Conservation (phyloP, 2,888 invertebrate species). For the Ceriagrion tenellum region DNA sequence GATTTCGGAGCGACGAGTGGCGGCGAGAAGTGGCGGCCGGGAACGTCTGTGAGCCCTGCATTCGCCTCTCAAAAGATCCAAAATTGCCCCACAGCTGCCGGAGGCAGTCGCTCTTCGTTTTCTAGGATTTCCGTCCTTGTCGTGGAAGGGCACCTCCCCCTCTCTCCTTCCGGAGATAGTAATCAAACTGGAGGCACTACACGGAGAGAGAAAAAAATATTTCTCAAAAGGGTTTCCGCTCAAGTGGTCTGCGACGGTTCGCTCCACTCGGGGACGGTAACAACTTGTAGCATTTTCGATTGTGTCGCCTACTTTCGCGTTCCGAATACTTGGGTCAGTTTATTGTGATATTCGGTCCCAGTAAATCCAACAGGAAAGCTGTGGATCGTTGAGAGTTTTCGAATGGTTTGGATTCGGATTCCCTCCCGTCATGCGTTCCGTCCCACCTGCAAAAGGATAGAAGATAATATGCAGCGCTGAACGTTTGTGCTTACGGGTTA, state of each 20-base stretch:
- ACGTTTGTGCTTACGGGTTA: too few species aligned
- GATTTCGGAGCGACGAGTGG: neutral
- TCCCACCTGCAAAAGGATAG: too few species aligned
- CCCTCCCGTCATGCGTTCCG: neutral
- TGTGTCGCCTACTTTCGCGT: neutral
- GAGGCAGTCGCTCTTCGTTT: neutral
- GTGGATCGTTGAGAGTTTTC: neutral
- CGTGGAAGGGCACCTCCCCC: neutral
- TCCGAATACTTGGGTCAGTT: neutral
- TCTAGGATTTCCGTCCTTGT: constrained; percentile 14
- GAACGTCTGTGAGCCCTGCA: neutral
- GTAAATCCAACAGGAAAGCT: neutral
- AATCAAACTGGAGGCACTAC: neutral
- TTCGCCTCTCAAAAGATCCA: neutral
- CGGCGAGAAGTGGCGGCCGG: neutral
- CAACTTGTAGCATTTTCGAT: constrained; percentile 3
- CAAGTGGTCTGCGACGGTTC: neutral
- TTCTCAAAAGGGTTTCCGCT: neutral
- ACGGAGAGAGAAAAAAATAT: neutral
- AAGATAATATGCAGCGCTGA: too few species aligned
- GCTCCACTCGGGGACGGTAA: neutral
- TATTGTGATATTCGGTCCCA: neutral
- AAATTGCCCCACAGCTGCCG: neutral
- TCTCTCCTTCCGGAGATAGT: neutral
- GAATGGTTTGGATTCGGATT: neutral